These are phyloP conservation scores for Drosophila lutescens DNA, from an alignment of 2,888 invertebrate genomes.

Conservation along the genomic window DNA sequence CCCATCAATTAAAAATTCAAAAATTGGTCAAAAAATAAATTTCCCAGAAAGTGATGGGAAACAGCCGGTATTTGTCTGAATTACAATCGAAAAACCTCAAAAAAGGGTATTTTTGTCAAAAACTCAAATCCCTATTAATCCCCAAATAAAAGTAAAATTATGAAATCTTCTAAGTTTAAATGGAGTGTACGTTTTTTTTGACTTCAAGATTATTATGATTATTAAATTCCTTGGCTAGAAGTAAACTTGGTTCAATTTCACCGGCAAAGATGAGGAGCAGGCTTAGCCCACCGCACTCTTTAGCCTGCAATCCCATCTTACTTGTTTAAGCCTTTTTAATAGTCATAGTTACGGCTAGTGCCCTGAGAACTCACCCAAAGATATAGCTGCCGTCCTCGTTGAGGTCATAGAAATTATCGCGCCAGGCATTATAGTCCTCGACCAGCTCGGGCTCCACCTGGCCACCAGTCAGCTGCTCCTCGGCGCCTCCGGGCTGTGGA, in stretches of 20 bases:
- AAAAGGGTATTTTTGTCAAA: no score
- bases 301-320: background rate
- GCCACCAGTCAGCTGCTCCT: background rate
- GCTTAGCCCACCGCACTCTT: background rate
- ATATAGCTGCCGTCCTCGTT: constrained; percentile 69
- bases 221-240: no score
- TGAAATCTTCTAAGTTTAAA: no score
- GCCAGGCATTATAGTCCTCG: constrained; percentile 62
- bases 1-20: no score
- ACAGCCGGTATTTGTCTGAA: no score
- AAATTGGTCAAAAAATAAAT: no score
- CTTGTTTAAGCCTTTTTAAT: background rate
- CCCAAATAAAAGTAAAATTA: no score
- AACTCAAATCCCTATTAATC: no score
- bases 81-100: no score
- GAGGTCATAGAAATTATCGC: constrained; percentile 69
- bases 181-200: no score
- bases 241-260: background rate
- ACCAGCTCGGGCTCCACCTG: constrained; percentile 12
- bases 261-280: background rate
- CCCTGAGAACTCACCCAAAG: constrained; percentile 58
- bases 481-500: background rate
- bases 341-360: background rate
- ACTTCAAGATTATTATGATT: no score
- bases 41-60: no score